phyloP scores from a whole-genome alignment of 2,888 invertebrate genomes.

The Coelinius sp. region DNA sequence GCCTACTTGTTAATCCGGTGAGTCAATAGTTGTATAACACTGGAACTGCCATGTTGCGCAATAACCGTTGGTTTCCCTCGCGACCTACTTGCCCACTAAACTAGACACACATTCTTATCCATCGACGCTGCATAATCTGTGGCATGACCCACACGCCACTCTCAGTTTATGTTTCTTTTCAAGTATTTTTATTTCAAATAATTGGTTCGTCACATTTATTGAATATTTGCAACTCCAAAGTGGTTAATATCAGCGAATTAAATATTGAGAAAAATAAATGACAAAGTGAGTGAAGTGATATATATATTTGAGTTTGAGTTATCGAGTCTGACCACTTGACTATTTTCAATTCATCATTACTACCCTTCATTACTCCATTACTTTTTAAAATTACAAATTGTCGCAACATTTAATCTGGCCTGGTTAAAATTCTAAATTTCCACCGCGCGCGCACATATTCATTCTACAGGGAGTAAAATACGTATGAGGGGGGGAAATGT shows the following conservation, averaged over 20 bases:
- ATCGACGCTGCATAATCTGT: slow-evolving; percentile 46
- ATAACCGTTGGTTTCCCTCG: slow-evolving; percentile 66
- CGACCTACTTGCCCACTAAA: slow-evolving; percentile 71
- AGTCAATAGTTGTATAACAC: slow-evolving; percentile 71
- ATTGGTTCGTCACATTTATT: too few relatives aligned
- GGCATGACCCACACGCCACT: slow-evolving; percentile 36
- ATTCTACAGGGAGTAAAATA: slow-evolving; percentile 4
- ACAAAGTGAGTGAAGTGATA: too few relatives aligned
- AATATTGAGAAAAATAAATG: too few relatives aligned
- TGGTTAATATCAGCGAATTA: too few relatives aligned
- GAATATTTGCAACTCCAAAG: too few relatives aligned
- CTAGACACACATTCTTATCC: slow-evolving; percentile 71
- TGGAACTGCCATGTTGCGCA: slow-evolving; percentile 68
- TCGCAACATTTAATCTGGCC: background rate
- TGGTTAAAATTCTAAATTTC: slow-evolving; percentile 19
- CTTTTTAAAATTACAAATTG: background rate
- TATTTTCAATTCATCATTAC: background rate
- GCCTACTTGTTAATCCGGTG: slow-evolving; percentile 71
- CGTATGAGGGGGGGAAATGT: slow-evolving; percentile 32
- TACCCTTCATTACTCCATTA: background rate
- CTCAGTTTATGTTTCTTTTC: background rate
- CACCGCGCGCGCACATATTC: background rate
- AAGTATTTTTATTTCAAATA: too few relatives aligned
- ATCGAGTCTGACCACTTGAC: too few relatives aligned
- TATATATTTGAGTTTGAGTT: too few relatives aligned